A percentile compares a stretch with the other conserved stretches of the same genome.
phyloP scores from a whole-genome alignment of 1,140 invertebrate genomes.

The Drosophila kanapiae region DNA sequence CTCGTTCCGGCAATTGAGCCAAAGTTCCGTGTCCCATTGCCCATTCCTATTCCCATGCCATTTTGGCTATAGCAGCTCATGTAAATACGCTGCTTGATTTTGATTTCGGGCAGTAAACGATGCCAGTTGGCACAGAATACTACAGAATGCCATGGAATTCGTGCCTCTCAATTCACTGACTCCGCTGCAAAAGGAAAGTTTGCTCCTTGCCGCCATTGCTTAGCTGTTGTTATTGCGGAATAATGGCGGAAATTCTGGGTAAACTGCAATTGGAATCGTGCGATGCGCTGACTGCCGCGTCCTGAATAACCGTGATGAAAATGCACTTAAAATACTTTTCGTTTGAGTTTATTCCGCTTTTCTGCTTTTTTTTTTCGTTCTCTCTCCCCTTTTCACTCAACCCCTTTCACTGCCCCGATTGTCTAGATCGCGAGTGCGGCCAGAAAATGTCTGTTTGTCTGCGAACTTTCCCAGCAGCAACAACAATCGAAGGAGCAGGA shows the following conservation, averaged over 20 bases:
- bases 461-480: conserved; percentile 27
- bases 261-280: conserved; percentile 73
- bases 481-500: conserved; percentile 11
- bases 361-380: conserved; percentile 1
- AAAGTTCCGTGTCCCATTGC: conserved; percentile 68
- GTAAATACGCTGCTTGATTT: conserved; percentile 74
- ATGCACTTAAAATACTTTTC: conserved; percentile 83
- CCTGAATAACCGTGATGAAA: conserved; percentile 82
- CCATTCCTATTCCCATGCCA: not conserved
- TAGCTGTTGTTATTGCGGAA: conserved; percentile 63
- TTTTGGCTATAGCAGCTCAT: too few species aligned
- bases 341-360: conserved; percentile 72
- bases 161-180: conserved; percentile 39
- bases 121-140: conserved; percentile 69
- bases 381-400: not conserved
- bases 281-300: conserved; percentile 52
- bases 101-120: conserved; percentile 73
- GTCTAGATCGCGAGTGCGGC: conserved; percentile 56
- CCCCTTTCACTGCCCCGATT: conserved; percentile 22
- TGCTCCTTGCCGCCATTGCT: conserved; percentile 48
- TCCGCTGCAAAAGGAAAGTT: conserved; percentile 50
- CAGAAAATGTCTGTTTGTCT: conserved; percentile 37
- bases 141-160: conserved; percentile 11
- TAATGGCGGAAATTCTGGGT: conserved; percentile 66
- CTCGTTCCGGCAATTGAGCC: conserved; percentile 53